Evolutionary conservation across 2,797 vertebrate species (phyloP), one percentile per base, ranked within the genome.

Genomic region (Gastrophryne carolinensis): DNA sequence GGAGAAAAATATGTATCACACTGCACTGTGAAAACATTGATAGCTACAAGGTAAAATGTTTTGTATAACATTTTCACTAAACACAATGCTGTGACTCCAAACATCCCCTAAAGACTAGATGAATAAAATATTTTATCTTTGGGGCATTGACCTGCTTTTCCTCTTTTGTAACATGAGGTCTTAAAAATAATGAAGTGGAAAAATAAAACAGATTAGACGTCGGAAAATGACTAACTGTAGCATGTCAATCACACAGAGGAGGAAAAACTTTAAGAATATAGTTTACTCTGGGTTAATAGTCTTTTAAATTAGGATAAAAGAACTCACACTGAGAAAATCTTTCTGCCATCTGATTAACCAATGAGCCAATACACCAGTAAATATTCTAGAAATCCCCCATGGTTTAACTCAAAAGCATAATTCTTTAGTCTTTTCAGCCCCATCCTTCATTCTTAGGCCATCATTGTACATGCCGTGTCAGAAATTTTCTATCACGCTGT

Each of bases 321-420:
- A 87, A 80, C 79, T 49, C 87, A 85, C 47, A 88, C 85, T 86
- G 86, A 84, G 89, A 89, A 88, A 83, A 85, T 86, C 83, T 86
- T 88, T 86, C 83, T 89, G 82, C 85, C 77, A 71, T 87, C 83
- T 82, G 87, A 89, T 85, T 88, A 88, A 89, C 86, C 89, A 90
- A 89, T 91, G 88, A 91, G 81, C 84, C 85, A 83, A 82, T 83
- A 82, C 80, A 73, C 83, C 53, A 87, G 78, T 86, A 89, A 90
- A 90, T 89, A 87, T 89, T 88, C 82, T 81, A 88, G 79, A 91
- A 88, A 85, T 87, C 85, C 85, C 87, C 87, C 75, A 84, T 68
- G 82, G 87, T 82, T 89, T 83, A 82, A 69, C 81, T 87, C 66
- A 85, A 86, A 80, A 84, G 80, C 84, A 78, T 80, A 88, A 90